Percentiles rank a stretch among this genome's conserved stretches.
These are phyloP conservation scores for Spicauda simplicius DNA, from an alignment of 2,888 invertebrate species.

Conservation along the genomic window DNA sequence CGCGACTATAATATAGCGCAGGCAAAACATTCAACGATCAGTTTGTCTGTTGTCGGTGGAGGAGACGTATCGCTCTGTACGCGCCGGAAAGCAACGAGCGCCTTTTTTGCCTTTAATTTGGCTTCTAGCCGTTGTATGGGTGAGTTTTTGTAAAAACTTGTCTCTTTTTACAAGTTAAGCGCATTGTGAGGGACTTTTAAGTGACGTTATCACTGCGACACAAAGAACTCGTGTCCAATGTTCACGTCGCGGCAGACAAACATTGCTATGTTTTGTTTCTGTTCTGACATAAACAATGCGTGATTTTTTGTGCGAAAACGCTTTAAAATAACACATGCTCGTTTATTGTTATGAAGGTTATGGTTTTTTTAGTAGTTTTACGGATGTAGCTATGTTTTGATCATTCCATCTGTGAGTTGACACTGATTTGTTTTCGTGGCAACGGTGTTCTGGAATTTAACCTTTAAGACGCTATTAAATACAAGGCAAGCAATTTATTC, in stretches of 20 bases:
- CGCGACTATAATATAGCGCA: constrained; percentile 65
- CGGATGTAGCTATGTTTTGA: neutral
- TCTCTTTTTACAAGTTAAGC: constrained; percentile 5
- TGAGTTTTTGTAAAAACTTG: constrained; percentile 59
- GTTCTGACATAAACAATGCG: constrained; percentile 36
- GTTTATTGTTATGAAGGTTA: neutral
- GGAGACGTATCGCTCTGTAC: constrained; percentile 68
- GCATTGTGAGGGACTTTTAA: constrained; percentile 4
- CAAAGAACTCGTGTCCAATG: constrained; percentile 10
- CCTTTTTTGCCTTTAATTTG: constrained; percentile 84
- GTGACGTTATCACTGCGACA: constrained; percentile 24
- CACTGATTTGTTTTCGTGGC: neutral
- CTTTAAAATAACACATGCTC: neutral
- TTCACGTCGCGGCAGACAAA: constrained; percentile 20
- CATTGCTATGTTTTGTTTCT: constrained; percentile 34
- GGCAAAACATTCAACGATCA: constrained; percentile 66
- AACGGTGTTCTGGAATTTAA: neutral
- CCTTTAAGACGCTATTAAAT: too few species aligned
- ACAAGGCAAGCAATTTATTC: too few species aligned
- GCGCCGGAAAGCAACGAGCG: constrained; percentile 67
- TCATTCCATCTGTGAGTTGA: neutral
- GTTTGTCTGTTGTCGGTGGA: constrained; percentile 70
- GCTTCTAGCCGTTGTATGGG: constrained; percentile 86
- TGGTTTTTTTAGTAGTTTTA: neutral
- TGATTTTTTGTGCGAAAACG: constrained; percentile 7